Base-by-base conservation (phyloP, 2,113 vertebrate species). In the Epinephelus lanceolatus region DNA sequence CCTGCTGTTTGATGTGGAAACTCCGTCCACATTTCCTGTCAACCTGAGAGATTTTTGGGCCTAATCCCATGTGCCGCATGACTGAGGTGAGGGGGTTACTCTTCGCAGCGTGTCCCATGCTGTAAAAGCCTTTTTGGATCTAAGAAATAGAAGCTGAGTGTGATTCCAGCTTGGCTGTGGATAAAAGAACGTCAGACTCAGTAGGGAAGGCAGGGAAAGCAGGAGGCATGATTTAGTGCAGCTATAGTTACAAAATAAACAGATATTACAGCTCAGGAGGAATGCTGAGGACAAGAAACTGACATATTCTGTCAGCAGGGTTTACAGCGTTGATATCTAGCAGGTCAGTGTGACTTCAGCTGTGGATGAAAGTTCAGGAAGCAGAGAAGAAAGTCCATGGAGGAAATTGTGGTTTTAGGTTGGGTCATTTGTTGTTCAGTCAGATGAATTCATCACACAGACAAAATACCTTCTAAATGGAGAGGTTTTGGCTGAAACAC, bases 1-100 rank as follows among this genome's bases (percentile, higher is more conserved):
- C 52, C 71, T 21, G 33, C 89, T 84, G 84, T 95, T 95, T 95
- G 94, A 94, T 92, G 89, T 94, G 87, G 78, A 91, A 92, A 88
- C 80, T 80, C 63, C 57, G 3, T 91, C 69, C 87, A 91, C 91
- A 89, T 93, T 91, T 91, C 84, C 91, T 91, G 91, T 90, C 81
- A 93, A 47, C 59, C 61, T 71, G 74, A 79, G 53, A 81, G 55
- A 79, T 87, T 82, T 89, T 77, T 85, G 83, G 83, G 76, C 66
- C 74, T 23, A 33, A 45, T 86, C 87, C 52, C 84, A 57, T 55
- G 27, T 21, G 72, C 80, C 72, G 77, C 69, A 2, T 77, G 71
- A 62, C 71, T 19, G 56, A 76, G 74, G 76, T 19, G 55, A 83
- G 57, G n/a, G 60, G 71, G 65, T 67, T 40, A 75, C 75, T 80